Conservation (phyloP, 2,113 vertebrate genomes). For the Sebastes schlegelii region DNA sequence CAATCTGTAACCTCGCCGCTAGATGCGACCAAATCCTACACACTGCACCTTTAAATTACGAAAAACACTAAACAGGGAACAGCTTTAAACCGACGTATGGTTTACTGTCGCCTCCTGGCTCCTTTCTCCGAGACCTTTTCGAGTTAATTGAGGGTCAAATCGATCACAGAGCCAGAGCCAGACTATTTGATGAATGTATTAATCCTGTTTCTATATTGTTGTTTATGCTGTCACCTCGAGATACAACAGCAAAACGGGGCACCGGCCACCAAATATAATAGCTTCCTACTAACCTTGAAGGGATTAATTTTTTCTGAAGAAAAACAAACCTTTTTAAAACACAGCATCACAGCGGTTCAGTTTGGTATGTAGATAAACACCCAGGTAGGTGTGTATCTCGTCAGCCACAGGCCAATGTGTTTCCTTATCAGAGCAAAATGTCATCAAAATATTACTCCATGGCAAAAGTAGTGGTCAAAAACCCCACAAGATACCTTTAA, state of each 20-base stretch:
- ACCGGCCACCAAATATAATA: background rate
- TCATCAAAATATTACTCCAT: background rate
- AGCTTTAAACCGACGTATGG: background rate
- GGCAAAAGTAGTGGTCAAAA: background rate
- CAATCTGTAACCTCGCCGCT: no score
- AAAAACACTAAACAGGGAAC: background rate
- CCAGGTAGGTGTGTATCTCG: background rate
- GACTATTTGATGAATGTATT: constrained; percentile 2
- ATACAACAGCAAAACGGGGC: background rate
- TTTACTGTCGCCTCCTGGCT: background rate
- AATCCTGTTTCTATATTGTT: background rate
- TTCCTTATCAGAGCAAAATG: background rate
- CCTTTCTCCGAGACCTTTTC: constrained; percentile 16
- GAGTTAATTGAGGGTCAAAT: constrained; percentile 9
- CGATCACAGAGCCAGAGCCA: background rate
- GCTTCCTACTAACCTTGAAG: background rate
- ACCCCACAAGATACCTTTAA: background rate
- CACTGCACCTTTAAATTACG: background rate
- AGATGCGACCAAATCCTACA: no score
- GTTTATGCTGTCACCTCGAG: background rate
- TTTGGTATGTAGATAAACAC: background rate
- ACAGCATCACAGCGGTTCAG: background rate
- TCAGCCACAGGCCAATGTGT: background rate
- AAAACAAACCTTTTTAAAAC: background rate
- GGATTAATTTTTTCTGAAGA: background rate